A percentile compares a stretch with the other conserved stretches of the same genome.
Conservation (phyloP, 2,113 vertebrate genomes). For the Epinephelus cyanopodus region DNA sequence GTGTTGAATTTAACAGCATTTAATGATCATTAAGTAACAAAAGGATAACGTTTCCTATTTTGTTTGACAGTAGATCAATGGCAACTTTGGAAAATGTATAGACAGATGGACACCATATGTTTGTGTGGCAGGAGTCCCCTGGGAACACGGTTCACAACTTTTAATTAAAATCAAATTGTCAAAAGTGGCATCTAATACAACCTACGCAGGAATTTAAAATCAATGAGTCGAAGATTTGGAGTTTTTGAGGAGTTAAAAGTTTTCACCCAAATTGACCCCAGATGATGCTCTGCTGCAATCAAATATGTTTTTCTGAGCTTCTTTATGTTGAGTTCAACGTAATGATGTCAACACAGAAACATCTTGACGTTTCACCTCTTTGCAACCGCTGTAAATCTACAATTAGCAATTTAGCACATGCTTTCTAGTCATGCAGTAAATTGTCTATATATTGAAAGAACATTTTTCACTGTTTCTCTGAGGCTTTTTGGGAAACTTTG, state of each 20-base stretch:
- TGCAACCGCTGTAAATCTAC: no score
- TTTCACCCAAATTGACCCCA: neutral
- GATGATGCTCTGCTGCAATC: neutral
- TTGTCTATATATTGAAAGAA: no score
- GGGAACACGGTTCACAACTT: conserved; percentile 13
- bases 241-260: neutral
- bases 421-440: no score
- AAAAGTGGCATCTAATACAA: neutral
- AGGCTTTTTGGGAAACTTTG: no score
- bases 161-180: neutral
- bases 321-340: neutral
- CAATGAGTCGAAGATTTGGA: neutral
- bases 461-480: no score
- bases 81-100: conserved; percentile 14
- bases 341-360: neutral
- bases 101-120: conserved; percentile 57
- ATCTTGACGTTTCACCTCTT: neutral
- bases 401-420: no score
- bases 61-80: conserved; percentile 31
- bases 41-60: neutral
- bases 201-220: neutral
- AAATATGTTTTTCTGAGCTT: neutral
- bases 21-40: neutral
- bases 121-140: conserved; percentile 12
- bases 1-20: neutral